Evolutionary conservation across 2,797 vertebrate genomes (phyloP), one percentile per base, ranked within the genome.

Genomic region (Coregonus sp.): DNA sequence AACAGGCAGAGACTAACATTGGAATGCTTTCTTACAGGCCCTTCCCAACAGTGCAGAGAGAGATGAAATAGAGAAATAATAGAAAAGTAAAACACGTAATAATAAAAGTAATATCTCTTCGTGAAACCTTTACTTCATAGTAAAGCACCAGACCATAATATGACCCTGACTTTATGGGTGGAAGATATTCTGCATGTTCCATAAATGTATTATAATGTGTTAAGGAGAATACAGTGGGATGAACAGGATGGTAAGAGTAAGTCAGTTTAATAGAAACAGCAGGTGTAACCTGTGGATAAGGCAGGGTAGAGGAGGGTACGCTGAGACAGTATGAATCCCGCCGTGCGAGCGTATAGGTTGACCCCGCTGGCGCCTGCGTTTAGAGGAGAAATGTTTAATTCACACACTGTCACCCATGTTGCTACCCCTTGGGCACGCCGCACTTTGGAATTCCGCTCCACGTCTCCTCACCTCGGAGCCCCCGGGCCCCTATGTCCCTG

Each of bases 391-490:
- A 67, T 66, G 65, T 66, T 66, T 31, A 66, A 66, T 67, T 2
- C 40, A 47, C 40, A 47, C 40, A 33, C 14, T 33, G 29, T 67
- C 65, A 67, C 29, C 12, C 65, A 16, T 5, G 31, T 31, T 67
- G 65, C 35, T 31, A 67, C 12, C 65, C 65, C 31, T 12, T n/a
- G n/a, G 56, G 65, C 31, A 33, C 7, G 7, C 56, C 56, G 0
- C 56, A n/a, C 56, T 61, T 61, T 61, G n/a, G n/a, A 61, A 61
- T 61, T 61, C 56, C n/a, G n/a, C n/a, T 61, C 16, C n/a, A n/a
- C 20, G 56, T 61, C 56, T 61, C 56, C 20, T 67, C 65, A 67
- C 31, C 25, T 33, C 25, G 4, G 65, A 31, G 31, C 9, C 65
- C 65, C 14, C 7, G 4, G 11, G 31, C 31, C 65, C 65, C 65